Evolutionary conservation across 2,797 vertebrate species (phyloP).

Genomic region (Chelonia mydas): DNA sequence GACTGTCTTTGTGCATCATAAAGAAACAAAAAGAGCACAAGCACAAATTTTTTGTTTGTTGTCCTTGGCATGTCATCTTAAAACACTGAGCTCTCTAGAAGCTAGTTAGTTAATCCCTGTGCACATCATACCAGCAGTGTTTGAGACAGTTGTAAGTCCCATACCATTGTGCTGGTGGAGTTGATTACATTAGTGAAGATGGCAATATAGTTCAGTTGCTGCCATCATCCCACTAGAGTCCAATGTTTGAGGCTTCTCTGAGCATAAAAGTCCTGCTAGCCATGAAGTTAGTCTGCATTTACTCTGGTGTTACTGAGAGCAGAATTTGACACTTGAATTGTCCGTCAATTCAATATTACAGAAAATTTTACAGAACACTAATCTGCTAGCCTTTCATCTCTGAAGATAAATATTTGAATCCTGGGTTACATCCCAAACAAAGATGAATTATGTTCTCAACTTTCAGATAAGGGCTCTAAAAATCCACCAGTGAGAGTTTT

Average conservation of each 20-base stretch:
- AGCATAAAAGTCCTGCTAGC: not conserved
- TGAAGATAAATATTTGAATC: not conserved
- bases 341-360: not conserved
- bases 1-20: not conserved
- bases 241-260: not conserved
- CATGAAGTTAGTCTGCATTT: not conserved
- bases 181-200: not conserved
- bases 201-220: not conserved
- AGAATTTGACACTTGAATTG: not conserved
- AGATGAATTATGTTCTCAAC: not conserved
- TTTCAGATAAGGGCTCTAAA: not conserved
- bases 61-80: not conserved
- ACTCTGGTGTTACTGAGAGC: not conserved
- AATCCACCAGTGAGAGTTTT: slow-evolving; percentile 1
- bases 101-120: not conserved
- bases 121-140: not conserved
- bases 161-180: not conserved
- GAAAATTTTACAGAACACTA: not conserved
- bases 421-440: not conserved
- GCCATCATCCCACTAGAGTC: not conserved
- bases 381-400: not conserved
- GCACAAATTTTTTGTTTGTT: not conserved
- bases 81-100: not conserved
- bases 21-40: not conserved
- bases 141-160: not conserved